Base-by-base conservation (phyloP, 2,797 vertebrate species). In the Pipistrellus pipistrellus region DNA sequence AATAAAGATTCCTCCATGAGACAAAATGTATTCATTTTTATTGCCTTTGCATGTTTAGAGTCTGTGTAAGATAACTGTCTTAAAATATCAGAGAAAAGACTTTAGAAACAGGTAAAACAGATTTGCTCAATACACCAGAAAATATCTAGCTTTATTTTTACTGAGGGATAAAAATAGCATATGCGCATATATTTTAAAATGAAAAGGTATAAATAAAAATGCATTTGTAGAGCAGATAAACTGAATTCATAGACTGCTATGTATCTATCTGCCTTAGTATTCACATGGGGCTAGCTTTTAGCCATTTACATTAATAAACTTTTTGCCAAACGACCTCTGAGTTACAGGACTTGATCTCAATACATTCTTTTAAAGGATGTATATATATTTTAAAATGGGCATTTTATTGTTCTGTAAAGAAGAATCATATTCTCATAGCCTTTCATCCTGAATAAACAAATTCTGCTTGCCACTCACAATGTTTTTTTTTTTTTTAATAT, bases 141-240 rank as follows among this genome's bases (percentile, higher is more conserved):
- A 96, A 86, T 81, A 86, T 93, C 48, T 90, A 51, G 57, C 46
- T 96, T 95, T 92, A 93, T 96, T 97, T 96, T 96, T 84, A 86
- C 75, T 95, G 44, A 69, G 51, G 69, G 76, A 89, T 96, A 96
- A 97, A 95, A 97, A 96, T 94, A 96, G 92, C n/a, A 23, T 87
- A 95, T 71, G 73, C 0, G 6, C 71, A 83, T 93, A 59, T 95
- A 95, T 95, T 95, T 95, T 89, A 41, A 95, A 97, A 96, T 92
- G 83, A 94, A 93, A 96, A 95, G n/a, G 55, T 92, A 90, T 69
- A 97, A 97, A 95, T 95, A 96, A 95, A 95, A 90, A 66, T 85
- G 44, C 32, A 90, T 62, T 93, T 90, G 62, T 92, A 96, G 23
- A 88, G n/a, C 23, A 83, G 57, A 88, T 86, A 96, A 87, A 27